phyloP scores from a whole-genome alignment of 2,888 invertebrate genomes.

The Trissolcus brochymenae region DNA sequence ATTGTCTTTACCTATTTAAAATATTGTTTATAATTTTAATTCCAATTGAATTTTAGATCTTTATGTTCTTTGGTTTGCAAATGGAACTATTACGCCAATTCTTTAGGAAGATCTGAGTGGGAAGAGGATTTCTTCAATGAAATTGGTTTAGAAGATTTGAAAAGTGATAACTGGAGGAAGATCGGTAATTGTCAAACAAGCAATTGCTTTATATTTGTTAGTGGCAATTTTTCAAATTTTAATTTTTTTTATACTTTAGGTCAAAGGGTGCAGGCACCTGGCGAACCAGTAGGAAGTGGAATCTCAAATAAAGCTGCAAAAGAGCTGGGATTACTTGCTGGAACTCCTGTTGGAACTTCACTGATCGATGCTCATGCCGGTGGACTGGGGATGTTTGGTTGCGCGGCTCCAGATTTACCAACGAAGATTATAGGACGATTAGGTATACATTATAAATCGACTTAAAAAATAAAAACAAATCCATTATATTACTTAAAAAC shows the following conservation, averaged over 20 bases:
- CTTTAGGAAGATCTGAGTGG: conserved; percentile 82
- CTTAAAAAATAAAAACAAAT: conserved; percentile 1
- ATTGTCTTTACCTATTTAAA: not conserved
- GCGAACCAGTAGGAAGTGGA: conserved; percentile 82
- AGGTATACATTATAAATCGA: conserved; percentile 69
- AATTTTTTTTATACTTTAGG: conserved; percentile 65
- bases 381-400: conserved; percentile 90
- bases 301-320: conserved; percentile 81
- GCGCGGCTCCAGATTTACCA: conserved; percentile 77
- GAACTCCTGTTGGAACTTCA: conserved; percentile 90
- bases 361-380: conserved; percentile 98
- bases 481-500: not conserved
- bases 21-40: too few species aligned
- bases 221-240: too few species aligned
- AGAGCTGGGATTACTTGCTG: conserved; percentile 82
- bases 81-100: conserved; percentile 90
- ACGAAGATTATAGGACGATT: conserved; percentile 77
- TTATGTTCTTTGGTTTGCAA: conserved; percentile 95
- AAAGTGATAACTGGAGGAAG: conserved; percentile 81
- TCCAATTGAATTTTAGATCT: conserved; percentile 79
- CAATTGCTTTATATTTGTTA: not conserved
- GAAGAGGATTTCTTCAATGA: conserved; percentile 82
- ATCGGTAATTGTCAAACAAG: conserved; percentile 78
- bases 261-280: conserved; percentile 82
- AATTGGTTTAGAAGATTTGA: conserved; percentile 87